These are phyloP conservation scores for Nomada lathburiana DNA, from an alignment of 2,888 invertebrate genomes.

Conservation along the genomic window DNA sequence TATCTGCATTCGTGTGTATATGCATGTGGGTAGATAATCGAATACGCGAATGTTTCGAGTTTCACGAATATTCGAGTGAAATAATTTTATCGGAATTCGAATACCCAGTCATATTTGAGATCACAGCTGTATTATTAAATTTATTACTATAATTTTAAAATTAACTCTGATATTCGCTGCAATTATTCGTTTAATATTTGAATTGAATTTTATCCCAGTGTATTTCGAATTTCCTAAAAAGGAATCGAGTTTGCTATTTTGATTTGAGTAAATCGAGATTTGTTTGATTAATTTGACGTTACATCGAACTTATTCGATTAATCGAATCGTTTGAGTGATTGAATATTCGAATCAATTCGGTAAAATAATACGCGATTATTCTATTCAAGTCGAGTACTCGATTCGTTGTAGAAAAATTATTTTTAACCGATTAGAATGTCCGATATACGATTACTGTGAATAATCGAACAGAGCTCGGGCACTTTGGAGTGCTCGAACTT, in stretches of 20 bases:
- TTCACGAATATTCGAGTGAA: not conserved
- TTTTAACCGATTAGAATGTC: conserved; percentile 13
- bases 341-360: not conserved
- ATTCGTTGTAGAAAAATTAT: not conserved
- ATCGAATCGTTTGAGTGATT: not conserved
- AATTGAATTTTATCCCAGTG: too few species aligned
- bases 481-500: not conserved
- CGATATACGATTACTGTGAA: not conserved
- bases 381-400: not conserved
- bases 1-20: not conserved
- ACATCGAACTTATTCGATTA: not conserved
- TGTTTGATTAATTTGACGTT: not conserved
- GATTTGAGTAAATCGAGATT: not conserved
- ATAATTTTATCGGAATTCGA: not conserved
- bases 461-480: not conserved
- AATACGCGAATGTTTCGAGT: not conserved
- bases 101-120: not conserved
- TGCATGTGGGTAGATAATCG: conserved; percentile 1
- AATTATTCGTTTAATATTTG: too few species aligned
- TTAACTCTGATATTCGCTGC: too few species aligned
- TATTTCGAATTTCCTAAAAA: too few species aligned
- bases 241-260: not conserved
- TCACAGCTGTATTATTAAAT: too few species aligned
- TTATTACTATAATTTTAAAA: too few species aligned
- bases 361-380: not conserved